Evolutionary conservation across 2,888 invertebrate genomes (phyloP), one percentile per base, ranked within the genome.

Genomic region (Amiota minor): DNA sequence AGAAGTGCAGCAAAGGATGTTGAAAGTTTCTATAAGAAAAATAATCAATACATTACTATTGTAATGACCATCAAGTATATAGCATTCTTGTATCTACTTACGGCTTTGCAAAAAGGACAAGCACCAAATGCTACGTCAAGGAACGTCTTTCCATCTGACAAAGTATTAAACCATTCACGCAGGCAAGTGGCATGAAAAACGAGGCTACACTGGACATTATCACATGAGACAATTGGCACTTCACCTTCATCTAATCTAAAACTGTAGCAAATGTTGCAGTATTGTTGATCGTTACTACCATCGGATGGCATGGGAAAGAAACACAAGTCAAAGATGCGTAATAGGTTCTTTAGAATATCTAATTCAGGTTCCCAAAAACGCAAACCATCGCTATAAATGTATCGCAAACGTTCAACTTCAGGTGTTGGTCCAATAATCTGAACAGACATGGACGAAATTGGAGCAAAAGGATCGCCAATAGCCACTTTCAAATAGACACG

Each of bases 71-170:
- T 18, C 4, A n/a, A 67, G 2, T 4, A 1, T 53, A 2, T 14
- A 53, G 12, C 4, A n/a, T 53, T 4, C 23, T 2, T 23, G 12
- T 23, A 23, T 2, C 9, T 12, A 74, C 79, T 79, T 76, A 90
- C 89, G 72, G 87, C 84, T 81, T 90, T 90, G 75, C 90, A 90
- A 74, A 86, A 89, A 0, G 90, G 90, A 67, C 90, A 90, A 2
- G 79, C 65, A 0, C 90, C 90, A 65, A 90, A 87, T 2, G 89
- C 80, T 1, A 90, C 89, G 23, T 87, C 83, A 23, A 90, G 72
- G 78, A 89, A 89, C 2, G 84, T 86, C 77, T 86, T 89, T 0
- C 87, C 88, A 47, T 89, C 88, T 2, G 85, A 74, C 6, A 88
- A 74, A 0, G 87, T 88, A 16, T 86, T 80, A 68, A 90, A 90